Percentiles rank a stretch among this genome's conserved stretches.
Conservation (phyloP, 2,888 invertebrate genomes). For the Emesis russula region DNA sequence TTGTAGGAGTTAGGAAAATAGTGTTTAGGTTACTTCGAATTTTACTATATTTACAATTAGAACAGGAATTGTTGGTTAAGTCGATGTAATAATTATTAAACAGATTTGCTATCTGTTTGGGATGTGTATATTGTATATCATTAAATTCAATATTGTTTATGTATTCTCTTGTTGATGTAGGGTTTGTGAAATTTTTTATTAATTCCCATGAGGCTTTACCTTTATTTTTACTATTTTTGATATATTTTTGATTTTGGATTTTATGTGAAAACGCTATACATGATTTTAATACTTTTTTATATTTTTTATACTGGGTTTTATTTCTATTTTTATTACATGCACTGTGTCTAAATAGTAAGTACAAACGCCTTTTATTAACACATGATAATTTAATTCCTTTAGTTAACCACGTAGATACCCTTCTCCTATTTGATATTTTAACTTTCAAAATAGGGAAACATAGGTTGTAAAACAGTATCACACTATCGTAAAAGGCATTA, state of each 20-base stretch:
- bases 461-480: background rate
- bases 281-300: background rate
- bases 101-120: background rate
- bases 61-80: background rate
- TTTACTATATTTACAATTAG: background rate
- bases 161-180: background rate
- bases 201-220: background rate
- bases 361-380: background rate
- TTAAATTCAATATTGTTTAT: background rate
- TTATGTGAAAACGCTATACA: background rate
- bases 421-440: background rate
- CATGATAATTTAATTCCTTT: background rate
- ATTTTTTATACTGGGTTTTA: background rate
- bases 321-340: background rate
- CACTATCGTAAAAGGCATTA: background rate
- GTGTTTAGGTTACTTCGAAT: background rate
- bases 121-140: background rate
- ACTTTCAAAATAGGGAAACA: background rate
- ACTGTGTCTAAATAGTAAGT: background rate
- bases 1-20: background rate
- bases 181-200: background rate
- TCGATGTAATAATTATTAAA: slow-evolving; percentile 19
- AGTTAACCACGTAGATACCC: background rate
- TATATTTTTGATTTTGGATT: background rate
- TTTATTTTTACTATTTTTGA: background rate